These are phyloP conservation scores for Columbina picui DNA, from an alignment of 2,113 vertebrate genomes.

Conservation along the genomic window DNA sequence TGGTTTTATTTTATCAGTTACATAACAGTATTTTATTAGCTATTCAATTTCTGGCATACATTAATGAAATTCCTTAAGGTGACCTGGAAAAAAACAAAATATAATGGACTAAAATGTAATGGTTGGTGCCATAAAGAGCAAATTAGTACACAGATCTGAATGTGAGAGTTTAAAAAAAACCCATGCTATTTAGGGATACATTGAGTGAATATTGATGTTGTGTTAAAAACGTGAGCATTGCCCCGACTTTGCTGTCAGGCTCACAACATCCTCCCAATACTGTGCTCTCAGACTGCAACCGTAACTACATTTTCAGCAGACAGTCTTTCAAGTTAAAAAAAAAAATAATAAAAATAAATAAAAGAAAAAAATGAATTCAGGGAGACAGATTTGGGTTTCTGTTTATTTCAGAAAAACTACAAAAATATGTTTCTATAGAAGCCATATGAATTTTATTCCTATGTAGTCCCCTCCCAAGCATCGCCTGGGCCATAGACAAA, in stretches of 20 bases:
- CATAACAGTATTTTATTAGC: not conserved
- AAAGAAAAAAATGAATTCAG: not conserved
- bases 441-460: slow-evolving; percentile 52
- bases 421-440: slow-evolving; percentile 40
- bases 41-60: not conserved
- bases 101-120: not conserved
- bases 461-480: not conserved
- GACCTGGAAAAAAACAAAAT: not conserved
- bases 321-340: not conserved
- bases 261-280: not conserved
- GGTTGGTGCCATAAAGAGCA: not conserved
- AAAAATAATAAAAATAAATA: too few species aligned
- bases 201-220: not conserved
- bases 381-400: slow-evolving; percentile 20
- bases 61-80: slow-evolving; percentile 6
- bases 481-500: slow-evolving; percentile 71
- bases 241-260: not conserved
- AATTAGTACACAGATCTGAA: not conserved
- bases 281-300: not conserved
- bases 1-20: slow-evolving; percentile 9
- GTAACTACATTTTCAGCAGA: not conserved
- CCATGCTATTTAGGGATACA: not conserved
- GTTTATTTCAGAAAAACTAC: not conserved
- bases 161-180: not conserved
- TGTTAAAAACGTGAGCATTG: not conserved